Evolutionary conservation across 2,797 vertebrate genomes (phyloP), one percentile per base, ranked within the genome.

Genomic region (Sebastiscus albofasciatus): DNA sequence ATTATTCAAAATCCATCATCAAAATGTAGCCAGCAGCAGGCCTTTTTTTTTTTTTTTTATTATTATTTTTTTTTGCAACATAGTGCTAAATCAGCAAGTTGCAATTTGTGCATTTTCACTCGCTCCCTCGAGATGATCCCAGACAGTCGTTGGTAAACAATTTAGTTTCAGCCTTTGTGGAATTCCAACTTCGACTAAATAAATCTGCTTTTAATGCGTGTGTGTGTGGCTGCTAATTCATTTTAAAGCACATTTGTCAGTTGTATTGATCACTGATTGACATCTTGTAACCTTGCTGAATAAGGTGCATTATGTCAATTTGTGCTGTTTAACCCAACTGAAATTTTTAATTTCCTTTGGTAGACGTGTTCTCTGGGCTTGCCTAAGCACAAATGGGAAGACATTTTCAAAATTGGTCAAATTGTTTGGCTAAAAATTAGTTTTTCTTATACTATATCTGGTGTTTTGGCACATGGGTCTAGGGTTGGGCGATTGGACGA

Each of bases 1-100:
- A 91, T 93, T 94, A 94, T 94, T 95, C 90, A 91, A 86, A 91
- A 94, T 93, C 88, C 84, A 93, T 95, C 93, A 94, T 93, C 87
- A 92, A 91, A 94, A 82, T 87, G 80, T 83, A 91, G 83, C 93
- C 85, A 87, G 80, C 90, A 92, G 90, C 81, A 87, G 77, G 80
- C 59, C 77, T 70, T 71, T 31, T 71, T 42, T 24, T 24, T 72
- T 79, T 33, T 68, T 8, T 52, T 33, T 65, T 33, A 34, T 83
- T 77, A 16, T 74, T 54, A 76, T 79, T 80, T 60, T 84, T 75
- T 86, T 76, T 87, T 62, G 16, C 59, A 70, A 72, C 74, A 92
- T 90, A 88, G 68, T 84, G 87, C 90, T 29, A 78, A 82, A 87
- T 96, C 92, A 94, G 92, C 93, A 94, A 83, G 55, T 89, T 91